Percentiles rank a stretch among this genome's conserved stretches.
These are phyloP conservation scores for Chiridota heheva DNA, from an alignment of 35 echinoderm and acorn worm species.

Conservation along the genomic window DNA sequence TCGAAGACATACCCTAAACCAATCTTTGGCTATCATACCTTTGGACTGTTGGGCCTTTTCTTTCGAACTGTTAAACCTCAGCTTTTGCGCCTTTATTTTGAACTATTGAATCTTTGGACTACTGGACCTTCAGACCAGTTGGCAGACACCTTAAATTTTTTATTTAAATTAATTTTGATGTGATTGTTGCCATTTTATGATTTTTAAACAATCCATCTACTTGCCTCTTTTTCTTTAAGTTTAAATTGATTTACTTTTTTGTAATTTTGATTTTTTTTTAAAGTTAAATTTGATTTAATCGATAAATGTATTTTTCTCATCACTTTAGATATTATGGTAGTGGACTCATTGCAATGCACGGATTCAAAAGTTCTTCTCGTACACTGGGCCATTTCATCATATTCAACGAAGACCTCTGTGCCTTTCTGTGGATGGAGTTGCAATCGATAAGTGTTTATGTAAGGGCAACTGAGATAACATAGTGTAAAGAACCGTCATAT, in stretches of 20 bases:
- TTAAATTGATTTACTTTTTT: background rate
- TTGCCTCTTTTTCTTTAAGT: background rate
- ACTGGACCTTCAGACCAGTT: too few species aligned
- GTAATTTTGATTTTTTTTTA: background rate
- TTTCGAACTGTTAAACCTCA: too few species aligned
- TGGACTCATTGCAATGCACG: conserved; percentile 87
- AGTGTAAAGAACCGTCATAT: too few species aligned
- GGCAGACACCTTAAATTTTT: too few species aligned
- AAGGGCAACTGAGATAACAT: conserved; percentile 50
- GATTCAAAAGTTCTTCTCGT: conserved; percentile 74
- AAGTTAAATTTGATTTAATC: background rate
- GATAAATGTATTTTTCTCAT: conserved; percentile 31
- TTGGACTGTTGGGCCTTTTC: too few species aligned
- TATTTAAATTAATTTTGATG: too few species aligned
- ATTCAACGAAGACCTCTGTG: conserved; percentile 87
- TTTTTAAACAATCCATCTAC: background rate
- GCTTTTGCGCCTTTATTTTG: too few species aligned
- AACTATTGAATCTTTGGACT: too few species aligned
- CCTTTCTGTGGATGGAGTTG: conserved; percentile 81
- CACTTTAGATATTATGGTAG: conserved; percentile 77
- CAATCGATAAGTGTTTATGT: conserved; percentile 78
- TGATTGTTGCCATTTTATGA: background rate
- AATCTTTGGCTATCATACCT: too few species aligned
- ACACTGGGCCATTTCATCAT: conserved; percentile 91
- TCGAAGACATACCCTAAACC: too few species aligned